Base-by-base conservation (phyloP, 1,140 invertebrate species). In the Epicauta chinensis region DNA sequence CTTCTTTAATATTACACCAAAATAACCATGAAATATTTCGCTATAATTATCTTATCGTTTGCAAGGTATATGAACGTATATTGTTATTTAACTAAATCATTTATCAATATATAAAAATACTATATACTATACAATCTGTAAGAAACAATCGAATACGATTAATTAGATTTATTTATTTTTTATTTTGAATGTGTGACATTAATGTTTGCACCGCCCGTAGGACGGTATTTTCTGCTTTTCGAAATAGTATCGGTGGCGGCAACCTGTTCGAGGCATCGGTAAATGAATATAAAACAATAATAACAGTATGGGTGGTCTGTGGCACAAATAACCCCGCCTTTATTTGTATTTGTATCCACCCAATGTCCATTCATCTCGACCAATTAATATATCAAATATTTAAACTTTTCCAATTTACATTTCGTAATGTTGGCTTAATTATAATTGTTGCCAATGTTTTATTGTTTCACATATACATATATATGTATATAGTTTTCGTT, bases 351-450 rank as follows among this genome's bases (percentile, higher is more conserved):
- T 58, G 51, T 49, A 58, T 47, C 55, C 55, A 58, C 55, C 55
- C 55, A 58, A 53, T 58, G 51, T 58, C 51, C 55, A 58, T 58
- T 58, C 55, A 58, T 54, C 42, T 43, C 40, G 30, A 36, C 55
- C 55, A 58, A 58, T 58, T 58, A 58, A 58, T 58, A 58, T 54
- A 53, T 50, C 55, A 58, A 58, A 58, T 54, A 58, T 58, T 58
- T 58, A 58, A 53, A 53, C 51, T 47, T 52, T 52, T 52, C 30
- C 34, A 45, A 52, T 52, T 52, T 52, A 45, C 50, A 44, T 52
- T 52, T 36, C 7, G 16, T 52, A 42, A 52, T 52, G 34, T 52
- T 38, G 45, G 23, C 23, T 23, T 23, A 7, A 23, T 23, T 37
- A 47, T 47, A 47, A 46, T 47, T 47, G 38, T 47, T 47, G 7